These are phyloP conservation scores for Odontothrips loti DNA, from an alignment of 2,888 invertebrate genomes.

Conservation along the genomic window DNA sequence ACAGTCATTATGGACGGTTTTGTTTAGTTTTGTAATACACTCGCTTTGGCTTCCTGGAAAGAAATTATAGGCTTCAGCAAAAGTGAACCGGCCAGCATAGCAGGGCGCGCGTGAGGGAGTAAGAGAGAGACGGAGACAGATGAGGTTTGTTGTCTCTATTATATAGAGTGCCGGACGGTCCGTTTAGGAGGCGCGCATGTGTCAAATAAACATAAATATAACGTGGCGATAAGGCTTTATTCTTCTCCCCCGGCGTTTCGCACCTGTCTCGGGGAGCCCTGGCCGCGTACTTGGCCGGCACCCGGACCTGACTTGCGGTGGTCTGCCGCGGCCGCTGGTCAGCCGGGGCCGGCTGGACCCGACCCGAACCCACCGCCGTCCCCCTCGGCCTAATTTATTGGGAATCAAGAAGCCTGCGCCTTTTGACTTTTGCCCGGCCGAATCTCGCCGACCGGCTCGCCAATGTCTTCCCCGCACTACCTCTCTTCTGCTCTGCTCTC, in stretches of 20 bases:
- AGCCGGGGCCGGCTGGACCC: background rate
- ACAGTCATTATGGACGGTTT: slow-evolving; percentile 6
- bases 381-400: background rate
- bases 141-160: background rate
- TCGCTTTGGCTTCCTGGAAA: slow-evolving; percentile 1
- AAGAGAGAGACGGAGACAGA: background rate
- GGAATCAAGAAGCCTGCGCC: background rate
- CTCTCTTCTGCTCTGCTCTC: too few species aligned
- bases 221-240: slow-evolving; percentile 1
- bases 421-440: too few species aligned
- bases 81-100: background rate
- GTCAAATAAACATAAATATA: slow-evolving; percentile 25
- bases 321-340: too few species aligned
- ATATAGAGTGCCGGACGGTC: background rate
- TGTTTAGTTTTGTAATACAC: slow-evolving; percentile 15
- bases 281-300: background rate
- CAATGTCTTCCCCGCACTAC: too few species aligned
- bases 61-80: slow-evolving; percentile 18
- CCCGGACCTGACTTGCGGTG: too few species aligned
- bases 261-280: background rate
- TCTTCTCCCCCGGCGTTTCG: background rate
- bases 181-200: slow-evolving; percentile 11
- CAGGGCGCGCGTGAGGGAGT: too few species aligned
- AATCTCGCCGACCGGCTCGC: too few species aligned
- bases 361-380: background rate